Percentiles rank a stretch among this genome's conserved stretches.
phyloP scores from a whole-genome alignment of 2,113 vertebrate species.

The Mustelus asterias region DNA sequence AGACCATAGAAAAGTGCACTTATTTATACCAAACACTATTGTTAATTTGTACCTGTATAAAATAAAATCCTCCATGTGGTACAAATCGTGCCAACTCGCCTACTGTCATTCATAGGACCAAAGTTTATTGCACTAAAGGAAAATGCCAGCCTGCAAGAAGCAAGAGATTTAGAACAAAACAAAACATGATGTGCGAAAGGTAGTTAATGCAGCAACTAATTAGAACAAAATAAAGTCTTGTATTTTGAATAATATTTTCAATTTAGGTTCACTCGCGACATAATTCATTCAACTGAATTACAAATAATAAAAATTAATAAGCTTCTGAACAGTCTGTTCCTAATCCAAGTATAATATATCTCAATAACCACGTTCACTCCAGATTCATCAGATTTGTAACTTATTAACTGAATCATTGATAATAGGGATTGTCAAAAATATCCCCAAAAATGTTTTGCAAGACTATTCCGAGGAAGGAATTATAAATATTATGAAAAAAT shows the following conservation, averaged over 20 bases:
- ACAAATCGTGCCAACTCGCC: neutral
- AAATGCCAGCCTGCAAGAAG: neutral
- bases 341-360: neutral
- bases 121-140: neutral
- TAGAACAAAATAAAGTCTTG: neutral
- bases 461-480: neutral
- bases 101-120: neutral
- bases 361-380: neutral
- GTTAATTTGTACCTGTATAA: neutral
- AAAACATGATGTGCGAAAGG: neutral
- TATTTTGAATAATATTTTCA: neutral
- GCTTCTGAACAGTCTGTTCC: neutral
- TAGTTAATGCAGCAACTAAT: neutral
- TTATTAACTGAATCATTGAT: slow-evolving; percentile 8
- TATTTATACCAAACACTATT: neutral
- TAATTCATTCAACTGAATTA: neutral
- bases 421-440: slow-evolving; percentile 8
- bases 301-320: neutral
- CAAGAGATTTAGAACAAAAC: neutral
- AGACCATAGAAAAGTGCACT: neutral
- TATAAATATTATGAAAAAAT: slow-evolving; percentile 1
- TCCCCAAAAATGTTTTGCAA: neutral
- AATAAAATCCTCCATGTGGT: neutral
- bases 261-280: neutral
- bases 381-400: neutral